Evolutionary conservation across 2,113 vertebrate genomes (phyloP).

Genomic region (Silurus asotus): DNA sequence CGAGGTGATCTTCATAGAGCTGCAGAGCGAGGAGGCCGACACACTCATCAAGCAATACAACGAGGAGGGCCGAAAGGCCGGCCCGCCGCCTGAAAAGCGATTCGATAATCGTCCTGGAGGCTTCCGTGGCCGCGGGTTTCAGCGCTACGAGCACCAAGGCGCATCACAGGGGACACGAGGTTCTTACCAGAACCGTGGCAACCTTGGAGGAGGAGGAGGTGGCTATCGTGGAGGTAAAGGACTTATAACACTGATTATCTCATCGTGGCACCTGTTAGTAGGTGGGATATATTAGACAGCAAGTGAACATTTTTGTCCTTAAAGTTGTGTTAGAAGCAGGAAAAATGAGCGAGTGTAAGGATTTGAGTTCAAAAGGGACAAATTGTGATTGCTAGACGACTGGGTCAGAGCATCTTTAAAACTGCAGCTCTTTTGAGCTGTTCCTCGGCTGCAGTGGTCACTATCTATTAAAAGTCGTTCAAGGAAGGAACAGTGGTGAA

Average conservation of each 20-base stretch:
- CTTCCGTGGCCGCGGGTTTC: constrained; percentile 78
- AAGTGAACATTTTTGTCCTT: not conserved
- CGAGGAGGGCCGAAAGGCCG: constrained; percentile 85
- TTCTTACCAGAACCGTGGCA: constrained; percentile 76
- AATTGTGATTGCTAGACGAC: no score
- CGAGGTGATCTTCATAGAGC: constrained; percentile 78
- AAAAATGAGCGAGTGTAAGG: no score
- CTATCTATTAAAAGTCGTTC: no score
- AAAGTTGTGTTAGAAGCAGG: not conserved
- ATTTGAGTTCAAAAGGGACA: no score
- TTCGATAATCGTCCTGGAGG: constrained; percentile 80
- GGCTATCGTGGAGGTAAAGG: constrained; percentile 52
- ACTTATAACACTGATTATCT: no score
- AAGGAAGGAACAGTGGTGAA: no score
- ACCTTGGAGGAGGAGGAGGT: constrained; percentile 65
- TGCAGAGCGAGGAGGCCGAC: constrained; percentile 82
- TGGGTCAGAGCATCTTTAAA: no score
- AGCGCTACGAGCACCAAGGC: constrained; percentile 84
- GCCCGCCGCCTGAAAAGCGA: constrained; percentile 86
- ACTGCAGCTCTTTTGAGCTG: no score
- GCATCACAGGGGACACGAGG: constrained; percentile 69
- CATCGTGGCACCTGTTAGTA: no score
- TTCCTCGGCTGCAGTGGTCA: no score
- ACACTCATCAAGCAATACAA: constrained; percentile 85
- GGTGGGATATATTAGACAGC: no score